phyloP scores from a whole-genome alignment of 2,113 vertebrate genomes.

The Melierax canorus region DNA sequence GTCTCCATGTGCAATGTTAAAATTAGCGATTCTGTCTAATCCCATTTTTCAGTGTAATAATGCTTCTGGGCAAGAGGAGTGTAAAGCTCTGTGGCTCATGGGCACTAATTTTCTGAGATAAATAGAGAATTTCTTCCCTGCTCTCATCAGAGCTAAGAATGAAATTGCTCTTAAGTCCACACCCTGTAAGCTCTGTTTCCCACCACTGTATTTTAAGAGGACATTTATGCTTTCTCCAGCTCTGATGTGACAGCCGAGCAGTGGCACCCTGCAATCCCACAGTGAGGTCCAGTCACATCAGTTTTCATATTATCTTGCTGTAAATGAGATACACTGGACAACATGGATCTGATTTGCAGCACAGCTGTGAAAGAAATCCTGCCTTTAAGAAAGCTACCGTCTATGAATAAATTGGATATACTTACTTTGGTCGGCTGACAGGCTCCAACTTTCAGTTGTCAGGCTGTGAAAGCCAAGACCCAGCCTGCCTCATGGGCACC shows the following conservation, averaged over 20 bases:
- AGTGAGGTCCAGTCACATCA: neutral
- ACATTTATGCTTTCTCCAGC: neutral
- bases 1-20: neutral
- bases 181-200: neutral
- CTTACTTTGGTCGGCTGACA: neutral
- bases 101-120: neutral
- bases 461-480: neutral
- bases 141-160: neutral
- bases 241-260: neutral
- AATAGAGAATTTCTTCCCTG: neutral
- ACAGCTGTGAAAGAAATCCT: constrained; percentile 18
- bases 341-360: neutral
- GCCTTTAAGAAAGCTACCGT: neutral
- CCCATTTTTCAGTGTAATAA: neutral
- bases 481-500: neutral
- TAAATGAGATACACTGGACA: constrained; percentile 22
- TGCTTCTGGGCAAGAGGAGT: neutral
- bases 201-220: neutral
- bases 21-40: neutral
- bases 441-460: neutral
- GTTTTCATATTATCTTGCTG: neutral
- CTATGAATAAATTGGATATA: constrained; percentile 16
- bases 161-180: neutral
- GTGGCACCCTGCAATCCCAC: neutral
- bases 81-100: neutral